These are phyloP conservation scores for Sebastes elongatus DNA, from an alignment of 2,797 vertebrate species.

Conservation along the genomic window DNA sequence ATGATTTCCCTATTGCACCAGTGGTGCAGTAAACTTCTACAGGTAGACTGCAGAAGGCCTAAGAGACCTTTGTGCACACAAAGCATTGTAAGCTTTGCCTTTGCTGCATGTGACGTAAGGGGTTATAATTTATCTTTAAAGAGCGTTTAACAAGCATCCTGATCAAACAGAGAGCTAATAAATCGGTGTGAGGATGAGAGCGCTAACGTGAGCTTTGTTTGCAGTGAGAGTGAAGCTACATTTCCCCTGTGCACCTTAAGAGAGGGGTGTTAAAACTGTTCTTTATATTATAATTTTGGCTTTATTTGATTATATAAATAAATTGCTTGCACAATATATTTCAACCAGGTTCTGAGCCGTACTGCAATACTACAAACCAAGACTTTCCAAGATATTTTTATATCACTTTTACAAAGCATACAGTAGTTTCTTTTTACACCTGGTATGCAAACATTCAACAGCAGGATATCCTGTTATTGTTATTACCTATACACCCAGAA, in stretches of 20 bases:
- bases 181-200: background rate
- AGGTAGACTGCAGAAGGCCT: background rate
- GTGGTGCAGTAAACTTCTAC: background rate
- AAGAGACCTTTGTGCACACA: constrained; percentile 1
- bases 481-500: background rate
- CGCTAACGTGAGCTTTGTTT: background rate
- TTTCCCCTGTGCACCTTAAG: background rate
- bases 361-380: background rate
- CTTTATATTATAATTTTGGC: background rate
- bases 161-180: constrained; percentile 31
- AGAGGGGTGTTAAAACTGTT: background rate
- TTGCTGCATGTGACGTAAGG: constrained; percentile 9
- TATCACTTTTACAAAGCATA: background rate
- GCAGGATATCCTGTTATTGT: background rate
- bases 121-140: constrained; percentile 10
- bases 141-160: constrained; percentile 24
- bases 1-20: constrained; percentile 14
- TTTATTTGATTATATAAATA: constrained; percentile 13
- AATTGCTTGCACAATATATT: background rate
- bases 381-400: background rate
- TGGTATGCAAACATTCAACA: background rate
- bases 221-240: background rate
- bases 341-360: background rate
- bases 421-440: background rate
- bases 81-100: constrained; percentile 4